Base-by-base conservation (phyloP, 2,888 invertebrate species). In the Amblyjoppa proteus region DNA sequence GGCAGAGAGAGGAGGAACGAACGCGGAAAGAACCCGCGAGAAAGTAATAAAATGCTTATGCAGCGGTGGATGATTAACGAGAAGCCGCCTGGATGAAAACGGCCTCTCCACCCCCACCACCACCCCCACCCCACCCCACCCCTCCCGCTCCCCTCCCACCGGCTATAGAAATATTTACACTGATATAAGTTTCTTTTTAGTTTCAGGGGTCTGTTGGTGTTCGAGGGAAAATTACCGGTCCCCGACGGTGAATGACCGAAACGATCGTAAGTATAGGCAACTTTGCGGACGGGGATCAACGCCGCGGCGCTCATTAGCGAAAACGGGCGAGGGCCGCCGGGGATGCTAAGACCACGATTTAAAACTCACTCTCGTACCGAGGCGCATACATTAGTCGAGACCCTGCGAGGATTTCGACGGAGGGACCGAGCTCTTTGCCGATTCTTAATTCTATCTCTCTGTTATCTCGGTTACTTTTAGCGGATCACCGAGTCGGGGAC, bases 321-420 rank as follows among this genome's bases (percentile, higher is more conserved):
- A 70, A 56, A 25, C 31, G 49, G 45, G n/a, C 13, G 45, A 75
- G 81, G 45, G 61, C 6, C 51, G 49, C 45, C 16, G 49, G 68
- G n/a, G 61, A 75, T 6, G 70, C 80, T 83, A 85, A 88, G 79
- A 77, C 87, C 73, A 66, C 81, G 75, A 83, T 86, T 86, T 84
- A 86, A 85, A 85, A 85, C 85, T 85, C 85, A 61, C 79, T 85
- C 85, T 82, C 75, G 79, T 68, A 13, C 76, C 74, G 83, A 45
- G 90, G 71, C 88, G 92, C 91, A 91, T 92, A 91, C 87, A 91
- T 92, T 92, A 91, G 89, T 85, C 78, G 79, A 45, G 45, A 69
- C 81, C 87, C 85, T 77, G 83, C 74, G 49, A 81, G 79, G 89
- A 89, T 76, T 80, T 25, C 38, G 49, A 34, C 51, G 58, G 38